phyloP scores from a whole-genome alignment of 1,140 invertebrate species.

The Bilobella aurantiaca region DNA sequence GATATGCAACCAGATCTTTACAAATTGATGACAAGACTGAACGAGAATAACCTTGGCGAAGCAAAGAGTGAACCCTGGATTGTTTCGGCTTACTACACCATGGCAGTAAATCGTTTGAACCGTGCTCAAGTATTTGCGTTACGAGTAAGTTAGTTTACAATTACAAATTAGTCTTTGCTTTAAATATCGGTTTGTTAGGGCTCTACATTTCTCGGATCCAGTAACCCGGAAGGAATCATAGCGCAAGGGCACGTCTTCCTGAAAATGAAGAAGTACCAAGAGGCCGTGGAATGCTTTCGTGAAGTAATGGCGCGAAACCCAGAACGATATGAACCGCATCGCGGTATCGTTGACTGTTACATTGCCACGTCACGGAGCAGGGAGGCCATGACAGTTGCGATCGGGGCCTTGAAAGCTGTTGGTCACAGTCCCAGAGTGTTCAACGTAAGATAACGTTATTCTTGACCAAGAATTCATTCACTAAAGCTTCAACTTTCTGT shows the following conservation, averaged over 20 bases:
- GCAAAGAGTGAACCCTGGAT: constrained; percentile 49
- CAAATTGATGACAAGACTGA: constrained; percentile 40
- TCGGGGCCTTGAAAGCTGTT: constrained; percentile 56
- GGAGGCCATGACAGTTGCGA: constrained; percentile 59
- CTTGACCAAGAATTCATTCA: constrained; percentile 27
- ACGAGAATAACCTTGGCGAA: constrained; percentile 40
- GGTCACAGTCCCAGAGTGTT: constrained; percentile 57
- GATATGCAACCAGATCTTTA: constrained; percentile 44
- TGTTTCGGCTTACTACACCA: constrained; percentile 52
- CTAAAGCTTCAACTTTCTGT: no score
- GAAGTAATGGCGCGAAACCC: constrained; percentile 56
- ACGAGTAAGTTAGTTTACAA: constrained; percentile 41
- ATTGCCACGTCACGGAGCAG: constrained; percentile 52
- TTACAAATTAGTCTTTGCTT: no score
- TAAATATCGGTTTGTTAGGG: constrained; percentile 6
- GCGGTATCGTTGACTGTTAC: constrained; percentile 61
- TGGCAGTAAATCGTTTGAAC: constrained; percentile 45
- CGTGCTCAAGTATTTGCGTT: constrained; percentile 52
- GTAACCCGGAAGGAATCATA: constrained; percentile 52
- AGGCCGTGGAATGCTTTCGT: constrained; percentile 58
- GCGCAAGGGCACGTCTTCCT: constrained; percentile 58
- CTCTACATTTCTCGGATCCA: constrained; percentile 14
- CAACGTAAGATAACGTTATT: constrained; percentile 46
- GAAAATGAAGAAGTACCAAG: constrained; percentile 59
- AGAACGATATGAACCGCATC: constrained; percentile 54